phyloP scores from a whole-genome alignment of 2,888 invertebrate species.

The Nycteola revayana region DNA sequence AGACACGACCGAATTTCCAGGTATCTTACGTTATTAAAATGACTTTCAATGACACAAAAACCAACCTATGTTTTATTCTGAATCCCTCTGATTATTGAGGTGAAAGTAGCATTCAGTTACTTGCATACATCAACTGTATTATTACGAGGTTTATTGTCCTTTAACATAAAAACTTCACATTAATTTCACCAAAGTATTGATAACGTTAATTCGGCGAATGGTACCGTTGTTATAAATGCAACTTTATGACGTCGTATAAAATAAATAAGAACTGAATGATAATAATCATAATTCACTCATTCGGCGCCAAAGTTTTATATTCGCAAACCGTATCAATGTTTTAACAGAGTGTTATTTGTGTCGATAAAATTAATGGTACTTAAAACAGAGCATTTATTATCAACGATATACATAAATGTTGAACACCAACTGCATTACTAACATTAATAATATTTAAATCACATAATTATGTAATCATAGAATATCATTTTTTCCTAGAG shows the following conservation, averaged over 20 bases:
- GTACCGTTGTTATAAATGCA: slow-evolving; percentile 20
- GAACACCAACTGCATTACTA: slow-evolving; percentile 3
- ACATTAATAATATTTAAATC: slow-evolving; percentile 3
- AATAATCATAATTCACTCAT: slow-evolving; percentile 30
- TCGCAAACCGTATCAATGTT: slow-evolving; percentile 12
- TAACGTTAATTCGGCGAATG: slow-evolving; percentile 26
- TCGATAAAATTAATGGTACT: slow-evolving; percentile 16
- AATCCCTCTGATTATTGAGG: neutral
- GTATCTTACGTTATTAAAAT: neutral
- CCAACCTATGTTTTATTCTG: neutral
- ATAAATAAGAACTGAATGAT: slow-evolving; percentile 16
- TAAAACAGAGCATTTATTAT: slow-evolving; percentile 11
- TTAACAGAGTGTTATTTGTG: slow-evolving; percentile 13
- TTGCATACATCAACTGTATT: neutral
- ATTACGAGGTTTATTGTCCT: neutral
- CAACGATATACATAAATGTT: slow-evolving; percentile 14
- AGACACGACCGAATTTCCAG: no score
- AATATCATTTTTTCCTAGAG: no score
- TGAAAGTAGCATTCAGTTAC: neutral
- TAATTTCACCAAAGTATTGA: slow-evolving; percentile 24
- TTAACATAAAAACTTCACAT: slow-evolving; percentile 16
- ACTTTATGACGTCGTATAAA: slow-evolving; percentile 18
- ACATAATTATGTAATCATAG: no score
- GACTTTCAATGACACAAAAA: neutral
- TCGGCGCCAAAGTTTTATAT: slow-evolving; percentile 21